phyloP scores from a whole-genome alignment of 2,113 vertebrate species.

The Plecturocebus donacophilus region DNA sequence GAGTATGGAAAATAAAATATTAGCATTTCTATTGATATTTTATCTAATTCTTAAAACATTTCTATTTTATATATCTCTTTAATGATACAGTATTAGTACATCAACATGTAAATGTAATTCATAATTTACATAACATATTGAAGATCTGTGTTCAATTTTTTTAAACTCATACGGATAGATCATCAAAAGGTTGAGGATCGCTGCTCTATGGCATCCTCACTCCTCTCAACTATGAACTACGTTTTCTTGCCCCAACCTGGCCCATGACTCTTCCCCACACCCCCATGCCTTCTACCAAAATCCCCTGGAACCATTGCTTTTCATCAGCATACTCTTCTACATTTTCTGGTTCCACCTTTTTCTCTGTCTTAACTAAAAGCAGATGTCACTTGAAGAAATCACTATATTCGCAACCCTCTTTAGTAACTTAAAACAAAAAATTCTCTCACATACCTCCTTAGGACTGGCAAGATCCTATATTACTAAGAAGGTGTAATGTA shows the following conservation, averaged over 20 bases:
- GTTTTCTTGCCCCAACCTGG: not conserved
- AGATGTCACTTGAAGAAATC: slow-evolving; percentile 1
- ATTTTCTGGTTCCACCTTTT: not conserved
- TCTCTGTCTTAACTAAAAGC: not conserved
- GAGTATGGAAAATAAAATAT: not conserved
- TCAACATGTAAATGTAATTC: not conserved
- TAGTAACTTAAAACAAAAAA: not conserved
- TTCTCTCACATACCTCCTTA: not conserved
- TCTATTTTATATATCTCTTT: not conserved
- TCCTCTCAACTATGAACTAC: not conserved
- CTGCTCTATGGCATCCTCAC: not conserved
- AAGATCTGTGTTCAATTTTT: not conserved
- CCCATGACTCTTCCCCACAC: not conserved
- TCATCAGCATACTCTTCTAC: not conserved
- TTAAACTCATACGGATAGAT: not conserved
- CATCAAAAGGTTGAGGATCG: not conserved
- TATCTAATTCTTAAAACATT: not conserved
- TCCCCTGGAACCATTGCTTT: not conserved
- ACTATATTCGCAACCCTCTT: not conserved
- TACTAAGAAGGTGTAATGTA: not conserved
- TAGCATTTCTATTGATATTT: not conserved
- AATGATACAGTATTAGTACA: not conserved
- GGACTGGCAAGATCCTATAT: not conserved
- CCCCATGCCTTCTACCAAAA: not conserved
- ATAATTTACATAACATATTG: not conserved